Evolutionary conservation across 23 tunicate species (phyloP).

Genomic region (Ciona savignyi): DNA sequence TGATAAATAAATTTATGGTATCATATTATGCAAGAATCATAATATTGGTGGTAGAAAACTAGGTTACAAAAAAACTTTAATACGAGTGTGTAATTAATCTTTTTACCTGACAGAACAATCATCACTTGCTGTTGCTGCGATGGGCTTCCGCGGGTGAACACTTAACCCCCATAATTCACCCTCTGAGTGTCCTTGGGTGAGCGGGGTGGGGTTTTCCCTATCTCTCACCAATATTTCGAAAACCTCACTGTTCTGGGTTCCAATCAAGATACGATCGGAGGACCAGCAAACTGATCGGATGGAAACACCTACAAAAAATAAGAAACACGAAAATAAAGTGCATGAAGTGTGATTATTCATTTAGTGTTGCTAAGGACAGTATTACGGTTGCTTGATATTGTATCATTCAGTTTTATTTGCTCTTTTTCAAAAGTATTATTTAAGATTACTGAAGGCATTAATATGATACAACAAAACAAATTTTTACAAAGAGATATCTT

Average conservation of each 20-base stretch:
- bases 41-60: too few relatives aligned
- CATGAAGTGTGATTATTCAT: too few relatives aligned
- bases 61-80: not conserved
- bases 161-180: conserved; percentile 98
- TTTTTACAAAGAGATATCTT: too few relatives aligned
- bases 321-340: too few relatives aligned
- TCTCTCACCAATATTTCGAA: conserved; percentile 79
- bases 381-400: too few relatives aligned
- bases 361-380: too few relatives aligned
- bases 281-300: conserved; percentile 78
- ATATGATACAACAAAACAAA: too few relatives aligned
- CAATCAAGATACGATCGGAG: conserved; percentile 57
- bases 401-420: too few relatives aligned
- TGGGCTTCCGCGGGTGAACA: conserved; percentile 51
- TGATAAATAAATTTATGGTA: too few relatives aligned
- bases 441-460: too few relatives aligned
- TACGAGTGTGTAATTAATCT: not conserved
- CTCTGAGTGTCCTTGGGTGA: conserved; percentile 91
- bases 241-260: conserved; percentile 84
- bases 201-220: conserved; percentile 38
- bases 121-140: conserved; percentile 93
- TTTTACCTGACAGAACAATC: conserved; percentile 65
- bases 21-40: too few relatives aligned
- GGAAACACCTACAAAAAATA: conserved; percentile 37
- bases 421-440: too few relatives aligned